Evolutionary conservation across 2,888 invertebrate genomes (phyloP).

Genomic region (Philereme vetulata): DNA sequence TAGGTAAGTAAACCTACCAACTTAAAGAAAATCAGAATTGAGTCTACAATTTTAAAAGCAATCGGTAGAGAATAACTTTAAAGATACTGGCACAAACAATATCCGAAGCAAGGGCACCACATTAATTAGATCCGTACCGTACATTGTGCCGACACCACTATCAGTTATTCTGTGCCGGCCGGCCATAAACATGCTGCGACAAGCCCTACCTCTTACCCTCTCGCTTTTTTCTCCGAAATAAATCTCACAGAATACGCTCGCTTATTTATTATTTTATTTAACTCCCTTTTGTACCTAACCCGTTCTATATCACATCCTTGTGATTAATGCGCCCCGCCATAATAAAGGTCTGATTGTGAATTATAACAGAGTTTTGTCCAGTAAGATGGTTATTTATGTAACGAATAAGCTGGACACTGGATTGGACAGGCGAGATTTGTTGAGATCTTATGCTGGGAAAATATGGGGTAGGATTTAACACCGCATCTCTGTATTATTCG

Average conservation of each 20-base stretch:
- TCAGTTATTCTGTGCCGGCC: conserved; percentile 46
- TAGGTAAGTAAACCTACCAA: too few relatives aligned
- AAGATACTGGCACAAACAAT: conserved; percentile 56
- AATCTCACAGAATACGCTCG: conserved; percentile 77
- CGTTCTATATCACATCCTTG: conserved; percentile 62
- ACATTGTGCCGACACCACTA: conserved; percentile 56
- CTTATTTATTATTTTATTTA: conserved; percentile 83
- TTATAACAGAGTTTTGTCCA: conserved; percentile 71
- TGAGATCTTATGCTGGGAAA: conserved; percentile 38
- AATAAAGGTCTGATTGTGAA: conserved; percentile 76
- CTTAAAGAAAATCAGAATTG: neutral
- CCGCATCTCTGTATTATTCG: conserved; percentile 6
- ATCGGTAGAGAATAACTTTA: conserved; percentile 50
- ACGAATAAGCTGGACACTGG: conserved; percentile 49
- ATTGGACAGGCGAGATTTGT: conserved; percentile 47
- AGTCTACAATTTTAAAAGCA: conserved; percentile 19
- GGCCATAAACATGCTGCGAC: conserved; percentile 76
- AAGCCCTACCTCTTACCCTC: conserved; percentile 72
- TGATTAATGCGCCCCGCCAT: conserved; percentile 75
- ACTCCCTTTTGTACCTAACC: conserved; percentile 76
- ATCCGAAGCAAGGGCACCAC: conserved; percentile 63
- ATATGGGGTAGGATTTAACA: conserved; percentile 32
- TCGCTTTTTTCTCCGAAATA: conserved; percentile 72
- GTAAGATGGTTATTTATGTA: conserved; percentile 77
- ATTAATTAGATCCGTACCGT: conserved; percentile 76